Conservation (phyloP, 2,113 vertebrate species). For the Neogale vison region DNA sequence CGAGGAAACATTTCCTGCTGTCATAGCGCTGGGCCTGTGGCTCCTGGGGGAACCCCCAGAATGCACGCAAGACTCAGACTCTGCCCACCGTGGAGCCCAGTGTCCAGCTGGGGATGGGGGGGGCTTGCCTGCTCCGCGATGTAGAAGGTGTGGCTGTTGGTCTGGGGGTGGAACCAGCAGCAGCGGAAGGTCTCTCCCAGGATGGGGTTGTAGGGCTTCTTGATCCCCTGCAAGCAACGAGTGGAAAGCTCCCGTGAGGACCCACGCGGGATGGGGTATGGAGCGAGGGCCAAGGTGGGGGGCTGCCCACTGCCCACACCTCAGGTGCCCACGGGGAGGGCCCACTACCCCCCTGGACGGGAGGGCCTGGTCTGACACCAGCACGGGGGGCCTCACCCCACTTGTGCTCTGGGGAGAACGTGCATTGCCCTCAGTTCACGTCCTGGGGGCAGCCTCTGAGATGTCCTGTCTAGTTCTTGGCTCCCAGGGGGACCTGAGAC, state of each 20-base stretch:
- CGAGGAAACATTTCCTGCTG: not conserved
- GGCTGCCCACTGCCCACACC: not conserved
- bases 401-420: too few relatives aligned
- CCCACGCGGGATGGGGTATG: accelerated
- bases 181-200: conserved; percentile 97
- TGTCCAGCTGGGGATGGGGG: not conserved
- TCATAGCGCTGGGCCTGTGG: not conserved
- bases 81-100: accelerated
- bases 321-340: too few relatives aligned
- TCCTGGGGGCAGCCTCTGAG: too few relatives aligned
- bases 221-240: conserved; percentile 90
- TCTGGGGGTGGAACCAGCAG: conserved; percentile 96
- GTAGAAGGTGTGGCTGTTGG: conserved; percentile 96
- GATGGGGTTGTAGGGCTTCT: conserved; percentile 98
- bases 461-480: not conserved
- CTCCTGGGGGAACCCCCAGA: not conserved
- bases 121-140: conserved; percentile 94
- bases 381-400: too few relatives aligned
- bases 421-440: not conserved
- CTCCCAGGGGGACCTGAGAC: not conserved
- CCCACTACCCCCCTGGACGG: not conserved
- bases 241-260: not conserved
- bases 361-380: not conserved
- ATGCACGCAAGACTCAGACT: accelerated
- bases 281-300: accelerated